These are phyloP conservation scores for Volucella inflata DNA, from an alignment of 2,888 invertebrate species.

Conservation along the genomic window DNA sequence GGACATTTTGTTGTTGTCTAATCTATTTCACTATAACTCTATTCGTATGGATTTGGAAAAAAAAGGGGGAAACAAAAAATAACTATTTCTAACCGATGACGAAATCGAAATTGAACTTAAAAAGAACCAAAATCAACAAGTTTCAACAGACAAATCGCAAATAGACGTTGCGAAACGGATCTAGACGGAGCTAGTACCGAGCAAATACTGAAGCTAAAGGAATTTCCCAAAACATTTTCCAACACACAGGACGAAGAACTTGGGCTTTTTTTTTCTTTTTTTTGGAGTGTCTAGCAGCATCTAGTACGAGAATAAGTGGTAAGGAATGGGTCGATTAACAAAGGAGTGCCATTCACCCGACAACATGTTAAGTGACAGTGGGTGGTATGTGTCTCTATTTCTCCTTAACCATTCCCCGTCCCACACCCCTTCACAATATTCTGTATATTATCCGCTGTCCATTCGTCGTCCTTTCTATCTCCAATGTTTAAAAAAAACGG, in stretches of 20 bases:
- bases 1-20: slow-evolving; percentile 67
- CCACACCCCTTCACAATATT: no score
- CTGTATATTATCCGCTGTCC: no score
- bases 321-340: slow-evolving; percentile 75
- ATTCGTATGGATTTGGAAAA: not conserved
- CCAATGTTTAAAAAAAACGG: slow-evolving; percentile 45
- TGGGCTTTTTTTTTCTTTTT: slow-evolving; percentile 37
- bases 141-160: slow-evolving; percentile 34
- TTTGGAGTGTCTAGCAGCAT: slow-evolving; percentile 60
- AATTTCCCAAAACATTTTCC: slow-evolving; percentile 65
- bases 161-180: slow-evolving; percentile 51
- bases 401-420: slow-evolving; percentile 3
- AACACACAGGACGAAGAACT: slow-evolving; percentile 38
- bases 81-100: slow-evolving; percentile 67
- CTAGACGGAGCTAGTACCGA: slow-evolving; percentile 57
- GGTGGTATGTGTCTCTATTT: slow-evolving; percentile 47
- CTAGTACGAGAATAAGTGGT: slow-evolving; percentile 30
- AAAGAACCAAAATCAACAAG: slow-evolving; percentile 62
- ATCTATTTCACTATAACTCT: slow-evolving; percentile 26
- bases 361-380: slow-evolving; percentile 42
- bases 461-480: slow-evolving; percentile 28
- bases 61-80: not conserved
- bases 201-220: slow-evolving; percentile 62
- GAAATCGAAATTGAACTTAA: slow-evolving; percentile 31
- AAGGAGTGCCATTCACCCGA: slow-evolving; percentile 74